phyloP scores from a whole-genome alignment of 2,797 vertebrate species.

The Bradypodion pumilum region DNA sequence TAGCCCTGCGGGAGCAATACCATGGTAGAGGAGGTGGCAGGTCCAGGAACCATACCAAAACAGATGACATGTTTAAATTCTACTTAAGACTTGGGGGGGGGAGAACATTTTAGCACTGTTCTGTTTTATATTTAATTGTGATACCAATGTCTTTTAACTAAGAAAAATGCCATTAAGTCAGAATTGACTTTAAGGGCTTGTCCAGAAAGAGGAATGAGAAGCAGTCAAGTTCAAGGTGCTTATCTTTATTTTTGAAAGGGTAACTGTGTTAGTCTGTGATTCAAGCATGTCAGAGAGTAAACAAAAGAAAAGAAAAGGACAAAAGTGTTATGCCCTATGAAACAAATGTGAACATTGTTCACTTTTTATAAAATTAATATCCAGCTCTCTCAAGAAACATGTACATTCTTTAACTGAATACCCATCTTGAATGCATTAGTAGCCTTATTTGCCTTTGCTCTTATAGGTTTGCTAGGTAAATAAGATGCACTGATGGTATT shows the following conservation, averaged over 20 bases:
- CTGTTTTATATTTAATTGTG: not conserved
- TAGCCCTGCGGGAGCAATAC: constrained; percentile 21
- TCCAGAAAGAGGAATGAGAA: too few relatives aligned
- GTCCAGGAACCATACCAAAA: constrained; percentile 52
- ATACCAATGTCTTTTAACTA: not conserved
- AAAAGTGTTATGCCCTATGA: not conserved
- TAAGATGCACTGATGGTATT: too few relatives aligned
- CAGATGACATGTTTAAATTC: constrained; percentile 36
- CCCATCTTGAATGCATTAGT: not conserved
- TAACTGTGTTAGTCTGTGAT: too few relatives aligned
- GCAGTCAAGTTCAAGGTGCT: too few relatives aligned
- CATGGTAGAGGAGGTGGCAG: constrained; percentile 52
- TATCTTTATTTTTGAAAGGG: too few relatives aligned
- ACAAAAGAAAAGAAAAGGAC: too few relatives aligned
- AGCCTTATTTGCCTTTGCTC: not conserved
- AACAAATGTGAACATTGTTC: not conserved
- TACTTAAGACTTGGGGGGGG: not conserved
- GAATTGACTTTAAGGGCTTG: too few relatives aligned
- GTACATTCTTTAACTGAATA: not conserved
- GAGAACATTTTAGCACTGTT: not conserved
- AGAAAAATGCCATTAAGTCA: too few relatives aligned
- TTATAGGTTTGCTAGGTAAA: constrained; percentile 19
- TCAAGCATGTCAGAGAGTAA: too few relatives aligned
- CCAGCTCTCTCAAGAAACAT: not conserved
- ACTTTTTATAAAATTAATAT: not conserved